Evolutionary conservation across 2,797 vertebrate genomes (phyloP).

Genomic region (Falco biarmicus): DNA sequence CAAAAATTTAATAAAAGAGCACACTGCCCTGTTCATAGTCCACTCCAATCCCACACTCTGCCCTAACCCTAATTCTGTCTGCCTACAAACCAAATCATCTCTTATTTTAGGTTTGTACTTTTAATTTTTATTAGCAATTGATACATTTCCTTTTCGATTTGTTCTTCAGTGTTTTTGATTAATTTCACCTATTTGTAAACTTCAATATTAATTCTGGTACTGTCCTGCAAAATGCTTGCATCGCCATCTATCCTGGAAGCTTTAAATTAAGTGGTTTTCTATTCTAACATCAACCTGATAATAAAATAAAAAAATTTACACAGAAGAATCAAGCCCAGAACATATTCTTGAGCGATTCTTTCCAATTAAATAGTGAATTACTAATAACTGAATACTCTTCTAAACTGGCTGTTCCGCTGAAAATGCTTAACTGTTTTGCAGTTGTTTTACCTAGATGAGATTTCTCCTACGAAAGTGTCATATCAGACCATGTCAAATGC

Average conservation of each 20-base stretch:
- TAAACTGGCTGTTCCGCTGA: background rate
- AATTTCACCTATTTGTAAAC: background rate
- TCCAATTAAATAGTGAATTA: background rate
- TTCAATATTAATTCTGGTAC: background rate
- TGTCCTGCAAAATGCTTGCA: background rate
- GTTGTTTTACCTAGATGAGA: background rate
- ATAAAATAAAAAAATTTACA: background rate
- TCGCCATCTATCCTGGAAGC: background rate
- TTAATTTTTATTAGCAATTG: background rate
- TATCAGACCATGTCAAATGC: background rate
- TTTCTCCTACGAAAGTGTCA: background rate
- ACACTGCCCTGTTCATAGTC: background rate
- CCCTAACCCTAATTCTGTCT: background rate
- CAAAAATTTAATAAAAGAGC: background rate
- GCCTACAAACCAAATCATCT: background rate
- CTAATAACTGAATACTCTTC: background rate
- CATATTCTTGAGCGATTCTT: background rate
- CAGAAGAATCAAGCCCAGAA: background rate
- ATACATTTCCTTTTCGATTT: background rate
- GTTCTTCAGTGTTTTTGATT: background rate
- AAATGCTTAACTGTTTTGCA: rapidly evolving
- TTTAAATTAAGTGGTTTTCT: background rate
- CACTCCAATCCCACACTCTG: background rate
- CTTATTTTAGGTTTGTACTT: background rate
- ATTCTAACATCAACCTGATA: background rate